Percentiles rank a stretch among this genome's conserved stretches.
Conservation (phyloP, 2,797 vertebrate species). For the Acrocephalus scirpaceus region DNA sequence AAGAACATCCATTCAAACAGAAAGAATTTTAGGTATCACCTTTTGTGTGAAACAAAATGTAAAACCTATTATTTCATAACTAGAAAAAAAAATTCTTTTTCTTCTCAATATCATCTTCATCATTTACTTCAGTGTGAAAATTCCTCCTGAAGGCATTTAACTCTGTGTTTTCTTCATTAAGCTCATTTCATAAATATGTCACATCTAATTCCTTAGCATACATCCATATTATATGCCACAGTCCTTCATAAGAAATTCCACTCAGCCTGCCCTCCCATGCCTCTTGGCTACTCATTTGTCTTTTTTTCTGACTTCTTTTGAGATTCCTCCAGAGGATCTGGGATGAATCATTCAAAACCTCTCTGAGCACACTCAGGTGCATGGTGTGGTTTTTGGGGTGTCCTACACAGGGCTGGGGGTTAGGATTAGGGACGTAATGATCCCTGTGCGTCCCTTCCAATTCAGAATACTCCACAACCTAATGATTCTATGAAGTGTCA, state of each 20-base stretch:
- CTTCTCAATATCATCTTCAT: background rate
- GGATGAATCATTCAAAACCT: background rate
- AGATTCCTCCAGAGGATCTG: background rate
- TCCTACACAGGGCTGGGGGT: too few species aligned
- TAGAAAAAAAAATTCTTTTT: background rate
- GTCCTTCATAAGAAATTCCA: background rate
- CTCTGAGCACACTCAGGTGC: background rate
- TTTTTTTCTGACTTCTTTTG: background rate
- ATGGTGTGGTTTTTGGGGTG: background rate
- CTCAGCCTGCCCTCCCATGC: background rate
- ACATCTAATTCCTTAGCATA: background rate
- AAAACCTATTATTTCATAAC: background rate
- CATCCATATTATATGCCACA: fast-evolving
- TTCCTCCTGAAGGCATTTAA: background rate
- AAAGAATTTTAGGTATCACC: background rate
- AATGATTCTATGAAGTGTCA: background rate
- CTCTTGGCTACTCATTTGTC: background rate
- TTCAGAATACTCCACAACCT: background rate
- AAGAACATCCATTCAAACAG: background rate
- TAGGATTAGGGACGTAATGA: fast-evolving
- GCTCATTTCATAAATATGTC: fast-evolving
- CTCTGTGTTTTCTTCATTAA: background rate
- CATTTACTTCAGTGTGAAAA: background rate
- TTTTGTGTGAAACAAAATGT: background rate
- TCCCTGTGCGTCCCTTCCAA: background rate